phyloP scores from a whole-genome alignment of 2,888 invertebrate genomes.

The Drosophila infuscata region DNA sequence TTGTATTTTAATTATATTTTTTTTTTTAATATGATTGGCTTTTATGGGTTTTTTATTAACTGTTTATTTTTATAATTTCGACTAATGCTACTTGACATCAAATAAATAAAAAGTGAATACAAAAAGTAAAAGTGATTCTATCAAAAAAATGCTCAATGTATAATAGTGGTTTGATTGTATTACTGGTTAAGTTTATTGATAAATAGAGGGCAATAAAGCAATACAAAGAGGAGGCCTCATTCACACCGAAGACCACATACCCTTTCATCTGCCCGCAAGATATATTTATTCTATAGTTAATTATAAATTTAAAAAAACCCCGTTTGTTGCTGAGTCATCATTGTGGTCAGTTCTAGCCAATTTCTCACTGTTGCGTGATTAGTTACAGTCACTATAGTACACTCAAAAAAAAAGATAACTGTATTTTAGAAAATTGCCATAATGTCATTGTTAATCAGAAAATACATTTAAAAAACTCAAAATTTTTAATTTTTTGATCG shows the following conservation, averaged over 20 bases:
- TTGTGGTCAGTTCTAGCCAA: not conserved
- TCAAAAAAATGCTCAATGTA: not conserved
- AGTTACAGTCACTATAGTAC: not conserved
- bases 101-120: not conserved
- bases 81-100: not conserved
- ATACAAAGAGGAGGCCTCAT: not conserved
- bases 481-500: too few relatives aligned
- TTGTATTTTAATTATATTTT: not conserved
- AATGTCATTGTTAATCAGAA: too few relatives aligned
- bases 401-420: accelerated
- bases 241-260: not conserved
- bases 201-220: not conserved
- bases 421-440: not conserved
- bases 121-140: not conserved
- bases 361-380: not conserved
- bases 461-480: too few relatives aligned
- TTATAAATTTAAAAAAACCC: not conserved
- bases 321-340: not conserved
- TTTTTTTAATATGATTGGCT: not conserved
- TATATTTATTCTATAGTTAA: too few relatives aligned
- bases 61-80: not conserved
- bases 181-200: not conserved
- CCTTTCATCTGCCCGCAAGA: not conserved
- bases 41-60: not conserved
- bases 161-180: not conserved